Evolutionary conservation across 2,797 vertebrate species (phyloP).

Genomic region (Sebastes glaucus): DNA sequence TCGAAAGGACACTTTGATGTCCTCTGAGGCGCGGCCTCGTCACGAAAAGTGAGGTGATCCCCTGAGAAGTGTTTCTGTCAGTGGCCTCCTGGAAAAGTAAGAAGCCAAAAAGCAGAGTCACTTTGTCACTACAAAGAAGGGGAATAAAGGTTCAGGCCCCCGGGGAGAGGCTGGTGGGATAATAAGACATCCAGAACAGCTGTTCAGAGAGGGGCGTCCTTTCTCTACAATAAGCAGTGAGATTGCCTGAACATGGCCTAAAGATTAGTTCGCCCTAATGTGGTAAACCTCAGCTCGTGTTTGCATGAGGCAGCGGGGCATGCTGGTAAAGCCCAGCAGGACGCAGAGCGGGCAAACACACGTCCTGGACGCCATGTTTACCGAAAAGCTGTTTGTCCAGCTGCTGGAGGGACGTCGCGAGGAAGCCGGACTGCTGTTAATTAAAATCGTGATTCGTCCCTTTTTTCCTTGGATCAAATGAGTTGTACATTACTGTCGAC

Average conservation of each 20-base stretch:
- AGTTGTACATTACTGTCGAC: slow-evolving; percentile 53
- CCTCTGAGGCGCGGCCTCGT: not conserved
- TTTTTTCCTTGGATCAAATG: slow-evolving; percentile 77
- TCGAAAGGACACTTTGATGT: slow-evolving; percentile 13
- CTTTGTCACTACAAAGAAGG: slow-evolving; percentile 22
- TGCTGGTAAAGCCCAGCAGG: slow-evolving; percentile 58
- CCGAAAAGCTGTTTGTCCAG: slow-evolving; percentile 80
- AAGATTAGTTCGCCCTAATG: slow-evolving; percentile 65
- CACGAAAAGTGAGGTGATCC: not conserved
- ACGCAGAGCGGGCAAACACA: slow-evolving; percentile 67
- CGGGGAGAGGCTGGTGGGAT: not conserved
- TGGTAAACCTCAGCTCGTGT: slow-evolving; percentile 67
- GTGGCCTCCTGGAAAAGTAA: slow-evolving; percentile 7
- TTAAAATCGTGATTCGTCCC: slow-evolving; percentile 84
- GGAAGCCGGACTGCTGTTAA: slow-evolving; percentile 69
- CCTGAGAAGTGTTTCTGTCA: slow-evolving; percentile 11
- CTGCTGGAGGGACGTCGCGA: slow-evolving; percentile 66
- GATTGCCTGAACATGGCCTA: slow-evolving; percentile 57
- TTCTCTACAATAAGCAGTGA: slow-evolving; percentile 30
- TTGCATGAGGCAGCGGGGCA: slow-evolving; percentile 54
- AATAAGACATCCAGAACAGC: slow-evolving; percentile 59
- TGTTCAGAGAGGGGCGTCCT: slow-evolving; percentile 42
- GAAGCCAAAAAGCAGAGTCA: slow-evolving; percentile 28
- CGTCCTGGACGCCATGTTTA: slow-evolving; percentile 64
- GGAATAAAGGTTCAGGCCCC: not conserved